Percentiles rank a stretch among this genome's conserved stretches.
These are phyloP conservation scores for Caranx ignobilis DNA, from an alignment of 2,113 vertebrate species.

Conservation along the genomic window DNA sequence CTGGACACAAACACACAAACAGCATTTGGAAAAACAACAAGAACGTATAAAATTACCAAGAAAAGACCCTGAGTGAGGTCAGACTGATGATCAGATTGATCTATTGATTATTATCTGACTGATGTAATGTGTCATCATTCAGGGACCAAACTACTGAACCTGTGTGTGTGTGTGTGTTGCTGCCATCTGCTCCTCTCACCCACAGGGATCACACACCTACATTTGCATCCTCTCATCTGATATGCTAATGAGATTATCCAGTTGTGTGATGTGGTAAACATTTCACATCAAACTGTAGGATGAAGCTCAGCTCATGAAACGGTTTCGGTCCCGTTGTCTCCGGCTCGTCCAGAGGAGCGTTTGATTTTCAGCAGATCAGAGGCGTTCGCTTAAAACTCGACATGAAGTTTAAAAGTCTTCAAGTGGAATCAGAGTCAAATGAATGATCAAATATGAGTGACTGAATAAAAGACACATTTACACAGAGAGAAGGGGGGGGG, in stretches of 20 bases:
- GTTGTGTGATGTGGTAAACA: neutral
- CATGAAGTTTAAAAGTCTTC: neutral
- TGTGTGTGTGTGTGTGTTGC: no score
- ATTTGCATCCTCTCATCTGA: conserved; percentile 9
- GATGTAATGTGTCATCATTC: neutral
- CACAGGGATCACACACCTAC: conserved; percentile 3
- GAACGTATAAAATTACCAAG: neutral
- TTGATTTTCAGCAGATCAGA: neutral
- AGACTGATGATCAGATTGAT: neutral
- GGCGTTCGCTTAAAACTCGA: no score
- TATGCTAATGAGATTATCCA: neutral
- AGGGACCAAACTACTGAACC: neutral
- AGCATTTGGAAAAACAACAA: neutral
- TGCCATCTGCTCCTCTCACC: neutral
- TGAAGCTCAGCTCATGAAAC: neutral
- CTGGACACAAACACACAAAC: conserved; percentile 3
- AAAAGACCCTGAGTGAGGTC: neutral
- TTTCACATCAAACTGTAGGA: conserved; percentile 18
- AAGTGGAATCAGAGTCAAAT: neutral
- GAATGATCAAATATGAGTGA: no score
- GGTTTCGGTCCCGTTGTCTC: neutral
- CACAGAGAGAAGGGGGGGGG: no score
- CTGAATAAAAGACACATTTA: neutral
- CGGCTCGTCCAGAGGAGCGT: neutral
- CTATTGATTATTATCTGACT: neutral